Conservation (phyloP, 2,113 vertebrate genomes). For the Mus pahari region DNA sequence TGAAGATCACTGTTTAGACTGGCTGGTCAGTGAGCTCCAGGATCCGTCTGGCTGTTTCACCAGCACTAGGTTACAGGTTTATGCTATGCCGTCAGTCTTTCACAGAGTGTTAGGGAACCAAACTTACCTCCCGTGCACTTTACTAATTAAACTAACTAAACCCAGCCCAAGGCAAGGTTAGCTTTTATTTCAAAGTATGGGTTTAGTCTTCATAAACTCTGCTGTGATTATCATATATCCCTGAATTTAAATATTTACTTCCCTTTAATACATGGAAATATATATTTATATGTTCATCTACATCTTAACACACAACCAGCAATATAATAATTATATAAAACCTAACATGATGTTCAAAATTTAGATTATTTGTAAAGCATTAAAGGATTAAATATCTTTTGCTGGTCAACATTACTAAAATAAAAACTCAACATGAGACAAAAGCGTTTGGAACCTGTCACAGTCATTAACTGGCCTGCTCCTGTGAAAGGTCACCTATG, state of each 20-base stretch:
- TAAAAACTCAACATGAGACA: neutral
- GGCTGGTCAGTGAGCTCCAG: neutral
- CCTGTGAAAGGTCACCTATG: neutral
- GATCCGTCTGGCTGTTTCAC: neutral
- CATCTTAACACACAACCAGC: neutral
- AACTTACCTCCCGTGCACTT: neutral
- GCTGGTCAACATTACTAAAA: neutral
- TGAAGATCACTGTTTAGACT: neutral
- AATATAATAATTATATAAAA: slow-evolving; percentile 36
- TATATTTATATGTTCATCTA: neutral
- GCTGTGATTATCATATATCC: neutral
- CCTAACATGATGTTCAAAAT: neutral
- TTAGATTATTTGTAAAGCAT: neutral
- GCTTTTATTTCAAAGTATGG: neutral
- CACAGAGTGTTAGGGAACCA: too few species aligned
- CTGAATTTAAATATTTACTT: slow-evolving; percentile 13
- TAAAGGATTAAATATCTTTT: neutral
- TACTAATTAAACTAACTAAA: neutral
- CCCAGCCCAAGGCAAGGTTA: neutral
- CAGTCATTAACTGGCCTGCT: neutral
- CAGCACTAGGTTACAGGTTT: neutral
- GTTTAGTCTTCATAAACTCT: slow-evolving; percentile 1
- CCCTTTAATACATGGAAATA: neutral
- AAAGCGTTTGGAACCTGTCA: neutral
- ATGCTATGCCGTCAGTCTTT: neutral